Conservation (phyloP, 1,140 invertebrate genomes). For the Brachionus rotundiformis region DNA sequence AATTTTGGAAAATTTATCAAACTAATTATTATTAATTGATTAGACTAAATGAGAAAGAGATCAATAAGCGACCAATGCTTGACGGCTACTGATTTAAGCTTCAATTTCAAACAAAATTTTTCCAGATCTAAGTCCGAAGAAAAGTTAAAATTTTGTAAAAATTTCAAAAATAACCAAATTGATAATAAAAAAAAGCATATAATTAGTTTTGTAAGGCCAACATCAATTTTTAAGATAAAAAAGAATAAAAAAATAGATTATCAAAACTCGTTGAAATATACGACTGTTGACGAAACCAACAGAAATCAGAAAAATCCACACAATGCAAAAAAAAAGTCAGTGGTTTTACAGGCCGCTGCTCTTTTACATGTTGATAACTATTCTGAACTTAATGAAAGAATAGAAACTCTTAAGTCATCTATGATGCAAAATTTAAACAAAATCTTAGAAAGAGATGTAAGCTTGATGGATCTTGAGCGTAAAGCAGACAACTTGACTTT, state of each 20-base stretch:
- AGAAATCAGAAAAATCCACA: not conserved
- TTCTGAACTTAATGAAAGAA: not conserved
- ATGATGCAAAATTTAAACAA: constrained; percentile 31
- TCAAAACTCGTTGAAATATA: not conserved
- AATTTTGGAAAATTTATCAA: not conserved
- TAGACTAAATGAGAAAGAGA: constrained; percentile 30
- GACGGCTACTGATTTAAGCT: not conserved
- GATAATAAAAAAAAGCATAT: not conserved
- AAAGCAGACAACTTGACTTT: constrained; percentile 19
- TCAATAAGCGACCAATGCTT: constrained; percentile 44
- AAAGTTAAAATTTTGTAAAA: not conserved
- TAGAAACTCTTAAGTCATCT: not conserved
- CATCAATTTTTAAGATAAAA: constrained; percentile 22
- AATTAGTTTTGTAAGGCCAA: not conserved
- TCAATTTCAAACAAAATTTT: constrained; percentile 23
- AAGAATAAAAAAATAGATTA: not conserved
- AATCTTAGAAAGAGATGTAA: constrained; percentile 9
- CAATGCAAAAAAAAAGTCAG: not conserved
- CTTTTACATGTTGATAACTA: constrained; percentile 5
- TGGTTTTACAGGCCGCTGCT: constrained; percentile 13
- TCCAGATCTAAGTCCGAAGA: not conserved
- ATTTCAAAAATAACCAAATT: not conserved
- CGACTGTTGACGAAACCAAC: not conserved
- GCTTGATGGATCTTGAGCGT: constrained; percentile 18
- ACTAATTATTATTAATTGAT: not conserved